A percentile compares a stretch with the other conserved stretches of the same genome.
These are phyloP conservation scores for Furnarius figulus DNA, from an alignment of 2,113 vertebrate genomes.

Conservation along the genomic window DNA sequence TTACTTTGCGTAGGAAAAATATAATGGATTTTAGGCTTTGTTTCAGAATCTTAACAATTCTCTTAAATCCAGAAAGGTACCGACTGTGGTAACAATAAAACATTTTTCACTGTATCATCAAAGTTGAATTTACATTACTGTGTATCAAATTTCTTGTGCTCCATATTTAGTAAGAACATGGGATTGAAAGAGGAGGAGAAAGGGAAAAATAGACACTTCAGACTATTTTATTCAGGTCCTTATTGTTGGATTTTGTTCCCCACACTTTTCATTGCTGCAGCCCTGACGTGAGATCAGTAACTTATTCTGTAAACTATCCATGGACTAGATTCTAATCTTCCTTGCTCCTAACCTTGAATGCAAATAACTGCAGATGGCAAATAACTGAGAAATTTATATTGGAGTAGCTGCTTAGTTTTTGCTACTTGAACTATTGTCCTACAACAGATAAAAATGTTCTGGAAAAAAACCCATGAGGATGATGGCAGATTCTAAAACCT, in stretches of 20 bases:
- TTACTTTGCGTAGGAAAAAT: conserved; percentile 17
- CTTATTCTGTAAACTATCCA: conserved; percentile 37
- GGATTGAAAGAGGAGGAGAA: background rate
- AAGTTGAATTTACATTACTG: conserved; percentile 46
- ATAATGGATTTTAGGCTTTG: conserved; percentile 36
- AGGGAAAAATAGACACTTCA: background rate
- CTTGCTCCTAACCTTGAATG: background rate
- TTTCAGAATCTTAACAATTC: conserved; percentile 44
- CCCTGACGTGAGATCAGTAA: conserved; percentile 22
- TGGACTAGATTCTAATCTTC: conserved; percentile 34
- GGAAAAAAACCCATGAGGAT: background rate
- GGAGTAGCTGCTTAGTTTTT: conserved; percentile 44
- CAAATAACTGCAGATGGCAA: background rate
- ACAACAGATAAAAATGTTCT: conserved; percentile 47
- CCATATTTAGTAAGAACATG: conserved; percentile 44
- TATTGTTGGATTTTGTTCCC: background rate
- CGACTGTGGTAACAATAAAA: conserved; percentile 20
- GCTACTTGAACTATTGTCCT: conserved; percentile 50
- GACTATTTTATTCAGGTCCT: conserved; percentile 30
- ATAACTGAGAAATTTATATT: conserved; percentile 5
- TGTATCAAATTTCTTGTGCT: conserved; percentile 47
- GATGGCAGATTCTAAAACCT: background rate
- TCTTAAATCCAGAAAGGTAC: conserved; percentile 41
- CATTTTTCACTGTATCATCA: conserved; percentile 25
- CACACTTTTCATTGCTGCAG: conserved; percentile 3